Evolutionary conservation across 1,140 invertebrate species (phyloP).

Genomic region (Tetragonula clypearis): DNA sequence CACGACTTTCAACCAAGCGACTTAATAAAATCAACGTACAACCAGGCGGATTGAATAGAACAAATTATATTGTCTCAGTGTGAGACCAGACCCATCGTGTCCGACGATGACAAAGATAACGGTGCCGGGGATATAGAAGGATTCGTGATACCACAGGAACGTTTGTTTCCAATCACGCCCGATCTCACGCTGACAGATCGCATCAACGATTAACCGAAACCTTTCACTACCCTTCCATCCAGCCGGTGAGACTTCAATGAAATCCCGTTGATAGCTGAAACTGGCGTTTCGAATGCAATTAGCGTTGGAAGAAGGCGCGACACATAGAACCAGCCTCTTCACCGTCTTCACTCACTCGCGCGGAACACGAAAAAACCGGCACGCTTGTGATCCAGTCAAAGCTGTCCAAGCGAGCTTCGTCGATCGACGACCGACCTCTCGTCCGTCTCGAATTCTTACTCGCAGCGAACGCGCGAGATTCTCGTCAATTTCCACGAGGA

Average conservation of each 20-base stretch:
- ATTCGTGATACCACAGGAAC: not conserved
- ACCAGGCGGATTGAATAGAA: not conserved
- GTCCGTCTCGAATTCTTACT: not conserved
- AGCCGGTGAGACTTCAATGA: slow-evolving; percentile 9
- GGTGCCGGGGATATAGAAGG: not conserved
- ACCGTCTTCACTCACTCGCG: slow-evolving; percentile 17
- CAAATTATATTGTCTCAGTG: slow-evolving; percentile 12
- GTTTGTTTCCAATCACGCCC: slow-evolving; percentile 16
- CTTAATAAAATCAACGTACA: not conserved
- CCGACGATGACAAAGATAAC: slow-evolving; percentile 13
- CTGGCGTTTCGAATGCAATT: slow-evolving; percentile 51
- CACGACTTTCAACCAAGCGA: too few species aligned
- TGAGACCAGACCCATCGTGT: too few species aligned
- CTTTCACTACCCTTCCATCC: slow-evolving; percentile 21
- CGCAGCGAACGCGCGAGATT: not conserved
- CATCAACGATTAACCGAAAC: slow-evolving; percentile 24
- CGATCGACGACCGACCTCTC: not conserved
- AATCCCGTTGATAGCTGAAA: slow-evolving; percentile 37
- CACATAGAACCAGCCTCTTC: not conserved
- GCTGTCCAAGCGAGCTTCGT: not conserved
- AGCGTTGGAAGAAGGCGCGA: not conserved
- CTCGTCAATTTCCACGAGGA: slow-evolving; percentile 19
- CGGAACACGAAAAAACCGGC: not conserved
- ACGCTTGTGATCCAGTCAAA: not conserved
- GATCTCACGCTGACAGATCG: not conserved